phyloP scores from a whole-genome alignment of 1,140 invertebrate species.

The Listronotus oregonensis region DNA sequence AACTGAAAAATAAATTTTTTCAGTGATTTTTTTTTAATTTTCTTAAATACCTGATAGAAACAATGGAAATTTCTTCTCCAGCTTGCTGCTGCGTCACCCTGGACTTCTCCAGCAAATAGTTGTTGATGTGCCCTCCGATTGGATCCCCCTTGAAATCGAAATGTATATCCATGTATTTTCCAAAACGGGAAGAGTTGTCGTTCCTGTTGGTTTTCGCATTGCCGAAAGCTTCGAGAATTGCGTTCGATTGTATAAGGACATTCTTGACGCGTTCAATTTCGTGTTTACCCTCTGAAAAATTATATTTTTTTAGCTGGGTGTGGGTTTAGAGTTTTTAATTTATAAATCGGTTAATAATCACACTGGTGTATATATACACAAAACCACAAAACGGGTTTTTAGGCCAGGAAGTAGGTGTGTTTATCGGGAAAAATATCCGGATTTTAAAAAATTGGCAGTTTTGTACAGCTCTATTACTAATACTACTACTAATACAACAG shows the following conservation, averaged over 20 bases:
- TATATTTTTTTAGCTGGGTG: too few relatives aligned
- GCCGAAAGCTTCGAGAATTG: conserved; percentile 94
- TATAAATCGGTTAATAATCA: too few relatives aligned
- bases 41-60: conserved; percentile 85
- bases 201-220: conserved; percentile 98
- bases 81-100: conserved; percentile 90
- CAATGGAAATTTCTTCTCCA: conserved; percentile 97
- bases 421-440: too few relatives aligned
- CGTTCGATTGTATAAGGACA: conserved; percentile 93
- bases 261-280: conserved; percentile 98
- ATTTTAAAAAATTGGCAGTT: too few relatives aligned
- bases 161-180: conserved; percentile 99
- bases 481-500: too few relatives aligned
- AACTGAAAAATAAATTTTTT: too few relatives aligned
- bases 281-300: conserved; percentile 73
- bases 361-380: too few relatives aligned
- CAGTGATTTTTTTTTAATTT: too few relatives aligned
- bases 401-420: too few relatives aligned
- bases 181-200: conserved; percentile 96
- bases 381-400: too few relatives aligned
- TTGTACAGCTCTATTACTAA: too few relatives aligned
- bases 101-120: conserved; percentile 96
- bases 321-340: too few relatives aligned
- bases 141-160: conserved; percentile 99
- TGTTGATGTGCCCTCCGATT: conserved; percentile 93